phyloP scores from a whole-genome alignment of 2,888 invertebrate genomes.

The Thyatira batis region DNA sequence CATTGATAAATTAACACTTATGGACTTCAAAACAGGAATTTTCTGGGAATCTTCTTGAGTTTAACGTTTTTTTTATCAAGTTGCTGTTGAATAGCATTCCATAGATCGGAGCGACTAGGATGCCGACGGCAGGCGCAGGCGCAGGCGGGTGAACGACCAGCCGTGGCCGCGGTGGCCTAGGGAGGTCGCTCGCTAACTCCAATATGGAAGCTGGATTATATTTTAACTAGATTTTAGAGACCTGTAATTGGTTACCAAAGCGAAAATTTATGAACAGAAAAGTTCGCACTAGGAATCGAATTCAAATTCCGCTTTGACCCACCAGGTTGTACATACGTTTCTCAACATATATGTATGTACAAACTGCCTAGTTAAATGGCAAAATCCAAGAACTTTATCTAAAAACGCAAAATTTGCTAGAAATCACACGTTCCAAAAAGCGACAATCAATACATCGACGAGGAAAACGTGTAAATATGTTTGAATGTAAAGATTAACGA shows the following conservation, averaged over 20 bases:
- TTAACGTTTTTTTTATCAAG: not conserved
- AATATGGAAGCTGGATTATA: conserved; percentile 36
- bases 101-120: conserved; percentile 22
- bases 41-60: not conserved
- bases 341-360: no score
- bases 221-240: conserved; percentile 14
- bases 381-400: not conserved
- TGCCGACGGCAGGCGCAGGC: conserved; percentile 15
- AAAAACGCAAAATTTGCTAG: not conserved
- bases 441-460: not conserved
- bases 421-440: not conserved
- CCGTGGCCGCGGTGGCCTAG: conserved; percentile 53
- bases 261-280: no score
- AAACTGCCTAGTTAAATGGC: not conserved
- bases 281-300: no score
- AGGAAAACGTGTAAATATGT: not conserved
- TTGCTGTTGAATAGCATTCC: conserved; percentile 22
- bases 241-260: conserved; percentile 7
- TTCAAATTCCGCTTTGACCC: no score
- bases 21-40: not conserved
- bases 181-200: conserved; percentile 47
- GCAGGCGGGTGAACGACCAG: conserved; percentile 66
- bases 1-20: no score
- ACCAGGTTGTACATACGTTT: no score
- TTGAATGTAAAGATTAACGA: conserved; percentile 34